These are phyloP conservation scores for Sebastes nivosus DNA, from an alignment of 2,797 vertebrate genomes.

Conservation along the genomic window DNA sequence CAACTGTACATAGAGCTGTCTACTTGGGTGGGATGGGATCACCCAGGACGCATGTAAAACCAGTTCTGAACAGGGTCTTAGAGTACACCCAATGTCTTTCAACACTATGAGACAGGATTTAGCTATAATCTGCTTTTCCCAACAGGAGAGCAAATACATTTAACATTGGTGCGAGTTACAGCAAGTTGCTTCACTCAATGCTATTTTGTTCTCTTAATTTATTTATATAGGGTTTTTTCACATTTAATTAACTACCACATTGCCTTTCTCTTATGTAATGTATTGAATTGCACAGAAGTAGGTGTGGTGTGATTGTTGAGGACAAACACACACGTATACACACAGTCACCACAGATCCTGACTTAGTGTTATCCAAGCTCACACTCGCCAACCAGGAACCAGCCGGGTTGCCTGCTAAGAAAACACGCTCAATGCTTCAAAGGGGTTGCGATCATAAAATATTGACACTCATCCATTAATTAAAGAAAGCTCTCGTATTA, in stretches of 20 bases:
- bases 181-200: not conserved
- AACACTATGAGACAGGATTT: not conserved
- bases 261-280: not conserved
- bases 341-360: not conserved
- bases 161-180: slow-evolving; percentile 12
- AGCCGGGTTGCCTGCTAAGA: not conserved
- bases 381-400: not conserved
- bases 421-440: not conserved
- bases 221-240: not conserved
- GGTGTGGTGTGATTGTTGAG: not conserved
- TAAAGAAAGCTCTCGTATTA: not conserved
- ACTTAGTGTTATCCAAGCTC: not conserved
- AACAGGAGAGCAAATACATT: not conserved
- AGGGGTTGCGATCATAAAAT: slow-evolving; percentile 19
- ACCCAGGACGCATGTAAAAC: too few species aligned
- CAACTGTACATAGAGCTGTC: too few species aligned
- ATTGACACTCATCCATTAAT: slow-evolving; percentile 27
- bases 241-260: not conserved
- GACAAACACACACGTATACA: not conserved
- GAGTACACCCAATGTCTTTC: not conserved
- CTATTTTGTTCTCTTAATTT: not conserved
- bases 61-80: not conserved
- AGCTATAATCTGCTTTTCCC: not conserved
- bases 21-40: too few species aligned
- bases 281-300: not conserved